Evolutionary conservation across 23 tunicate species (phyloP), one percentile per base, ranked within the genome.

Genomic region (Ascidia mentula): DNA sequence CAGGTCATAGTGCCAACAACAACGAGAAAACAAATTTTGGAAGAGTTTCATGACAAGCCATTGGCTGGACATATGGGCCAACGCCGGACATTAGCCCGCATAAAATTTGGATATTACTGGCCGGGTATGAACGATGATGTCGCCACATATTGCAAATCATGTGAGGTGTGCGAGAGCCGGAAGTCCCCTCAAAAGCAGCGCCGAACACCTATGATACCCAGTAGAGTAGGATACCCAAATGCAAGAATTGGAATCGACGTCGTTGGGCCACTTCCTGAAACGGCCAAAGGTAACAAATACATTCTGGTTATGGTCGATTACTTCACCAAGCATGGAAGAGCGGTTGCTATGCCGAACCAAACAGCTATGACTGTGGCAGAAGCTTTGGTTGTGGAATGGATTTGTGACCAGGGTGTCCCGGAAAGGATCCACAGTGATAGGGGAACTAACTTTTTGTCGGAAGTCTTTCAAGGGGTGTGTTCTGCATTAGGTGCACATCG

Each of bases 401-500:
- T 70, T 20, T 70, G 37, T 70, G 74, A 33, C 18, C 39, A 32
- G 37, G 74, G 74, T 6, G 74, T 70, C 37, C 74, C 74, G 30
- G 37, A 34, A 33, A 34, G 38, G 13, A 18, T 70, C 18, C 39
- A 32, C 37, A 70, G 38, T 6, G 74, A 70, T 70, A 35, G 38
- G 3, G 74, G 74, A 70, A 70, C 38, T 9, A 70, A 70, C 32
- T 70, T 70, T 30, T 22, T 34, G 17, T 70, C 74, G 1, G 38
- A 22, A 4, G 18, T 70, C n/a, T 70, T 70, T 70, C 32, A 70
- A 70, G 74, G 38, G 3, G 38, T 70, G 74, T 70, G 37, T 6
- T 22, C 4, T 22, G 2, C 30, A 6, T 70, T 70, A 6, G 74
- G 38, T 9, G 17, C 39, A 18, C 37, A 70, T 12, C 37, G 38